Evolutionary conservation across 2,888 invertebrate genomes (phyloP).

Genomic region (Oscheius sp.): DNA sequence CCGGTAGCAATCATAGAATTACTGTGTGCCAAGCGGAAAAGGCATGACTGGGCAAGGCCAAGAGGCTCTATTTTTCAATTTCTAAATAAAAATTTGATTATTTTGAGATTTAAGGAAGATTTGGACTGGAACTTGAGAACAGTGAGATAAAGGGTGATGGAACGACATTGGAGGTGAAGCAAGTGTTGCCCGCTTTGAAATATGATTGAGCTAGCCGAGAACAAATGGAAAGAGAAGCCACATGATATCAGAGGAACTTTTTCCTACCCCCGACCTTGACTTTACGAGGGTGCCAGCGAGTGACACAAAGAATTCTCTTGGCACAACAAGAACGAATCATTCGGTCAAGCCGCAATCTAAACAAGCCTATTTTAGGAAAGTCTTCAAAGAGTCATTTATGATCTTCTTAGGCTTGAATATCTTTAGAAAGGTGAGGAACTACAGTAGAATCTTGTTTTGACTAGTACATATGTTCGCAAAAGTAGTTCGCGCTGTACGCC

Average conservation of each 20-base stretch:
- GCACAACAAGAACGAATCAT: background rate
- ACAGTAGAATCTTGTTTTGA: no score
- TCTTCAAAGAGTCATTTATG: no score
- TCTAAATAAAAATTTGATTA: background rate
- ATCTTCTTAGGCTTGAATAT: no score
- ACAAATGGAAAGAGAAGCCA: background rate
- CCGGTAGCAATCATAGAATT: constrained; percentile 30
- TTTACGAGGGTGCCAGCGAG: constrained; percentile 28
- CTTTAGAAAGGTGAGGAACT: background rate
- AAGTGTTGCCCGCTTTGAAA: no score
- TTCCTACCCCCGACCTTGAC: constrained; percentile 21
- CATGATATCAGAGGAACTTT: constrained; percentile 19
- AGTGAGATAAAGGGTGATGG: no score
- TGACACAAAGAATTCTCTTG: constrained; percentile 21
- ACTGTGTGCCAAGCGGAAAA: constrained; percentile 28
- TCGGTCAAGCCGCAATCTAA: constrained; percentile 13
- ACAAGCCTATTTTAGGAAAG: no score
- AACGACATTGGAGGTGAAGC: no score
- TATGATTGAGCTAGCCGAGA: constrained; percentile 5
- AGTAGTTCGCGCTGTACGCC: background rate
- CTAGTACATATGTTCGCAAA: no score
- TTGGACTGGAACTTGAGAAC: no score
- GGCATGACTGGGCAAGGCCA: background rate
- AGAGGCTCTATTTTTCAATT: background rate
- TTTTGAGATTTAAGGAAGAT: background rate